A percentile compares a stretch with the other conserved stretches of the same genome.
These are phyloP conservation scores for Stomorhina lunata DNA, from an alignment of 2,888 invertebrate species.

Conservation along the genomic window DNA sequence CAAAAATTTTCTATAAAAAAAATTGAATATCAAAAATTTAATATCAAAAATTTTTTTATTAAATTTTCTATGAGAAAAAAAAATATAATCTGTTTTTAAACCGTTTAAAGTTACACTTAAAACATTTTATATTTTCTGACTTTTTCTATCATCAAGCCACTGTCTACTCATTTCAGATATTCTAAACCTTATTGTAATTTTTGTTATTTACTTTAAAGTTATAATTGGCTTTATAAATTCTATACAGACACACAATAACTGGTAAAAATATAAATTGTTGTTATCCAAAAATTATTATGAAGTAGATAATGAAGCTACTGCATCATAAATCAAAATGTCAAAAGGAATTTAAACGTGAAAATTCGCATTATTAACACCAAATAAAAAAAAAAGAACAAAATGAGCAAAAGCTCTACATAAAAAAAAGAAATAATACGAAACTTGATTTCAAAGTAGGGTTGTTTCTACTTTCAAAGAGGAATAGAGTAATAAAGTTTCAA, in stretches of 20 bases:
- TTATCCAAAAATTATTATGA: slow-evolving; percentile 62
- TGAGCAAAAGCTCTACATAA: slow-evolving; percentile 46
- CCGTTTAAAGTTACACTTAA: no score
- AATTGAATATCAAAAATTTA: no score
- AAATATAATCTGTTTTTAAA: no score
- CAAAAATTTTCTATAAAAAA: no score
- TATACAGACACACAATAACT: neutral
- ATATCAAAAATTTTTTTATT: no score
- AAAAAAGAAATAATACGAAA: slow-evolving; percentile 12
- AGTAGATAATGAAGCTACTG: slow-evolving; percentile 68
- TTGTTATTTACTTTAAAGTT: slow-evolving; percentile 64
- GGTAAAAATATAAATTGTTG: slow-evolving; percentile 19
- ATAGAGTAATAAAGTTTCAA: slow-evolving; percentile 10
- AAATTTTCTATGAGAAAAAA: no score
- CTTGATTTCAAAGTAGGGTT: slow-evolving; percentile 58
- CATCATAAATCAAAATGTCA: slow-evolving; percentile 69
- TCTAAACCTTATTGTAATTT: slow-evolving; percentile 50
- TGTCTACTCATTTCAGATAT: slow-evolving; percentile 30
- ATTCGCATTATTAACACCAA: slow-evolving; percentile 68
- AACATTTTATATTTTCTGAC: neutral
- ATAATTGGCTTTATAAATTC: slow-evolving; percentile 56
- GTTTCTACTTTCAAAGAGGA: slow-evolving; percentile 17
- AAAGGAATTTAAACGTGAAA: slow-evolving; percentile 68
- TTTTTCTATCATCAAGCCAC: neutral
- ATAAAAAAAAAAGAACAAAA: slow-evolving; percentile 56